These are phyloP conservation scores for Bellardia pandia DNA, from an alignment of 2,888 invertebrate genomes.

Conservation along the genomic window DNA sequence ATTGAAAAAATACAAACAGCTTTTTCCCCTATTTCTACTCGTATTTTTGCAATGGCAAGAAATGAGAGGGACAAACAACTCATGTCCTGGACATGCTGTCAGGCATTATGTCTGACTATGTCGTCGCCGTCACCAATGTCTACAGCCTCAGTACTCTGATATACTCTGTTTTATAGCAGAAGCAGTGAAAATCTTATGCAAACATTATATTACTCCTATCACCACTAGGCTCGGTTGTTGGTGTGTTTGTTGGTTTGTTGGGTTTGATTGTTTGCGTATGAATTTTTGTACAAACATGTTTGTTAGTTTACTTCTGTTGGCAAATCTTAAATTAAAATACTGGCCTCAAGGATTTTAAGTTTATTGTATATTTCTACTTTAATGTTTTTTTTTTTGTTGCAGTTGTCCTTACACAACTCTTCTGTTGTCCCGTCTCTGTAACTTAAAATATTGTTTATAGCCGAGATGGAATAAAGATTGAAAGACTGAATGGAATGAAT, in stretches of 20 bases:
- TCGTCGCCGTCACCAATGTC: slow-evolving; percentile 45
- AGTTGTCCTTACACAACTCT: slow-evolving; percentile 16
- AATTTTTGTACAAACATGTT: slow-evolving; percentile 70
- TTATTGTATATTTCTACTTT: slow-evolving; percentile 53
- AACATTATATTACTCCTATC: slow-evolving; percentile 34
- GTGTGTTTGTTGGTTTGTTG: slow-evolving; percentile 43
- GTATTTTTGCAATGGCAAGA: slow-evolving; percentile 26
- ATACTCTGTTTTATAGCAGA: neutral
- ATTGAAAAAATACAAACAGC: slow-evolving; percentile 59
- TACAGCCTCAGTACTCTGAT: slow-evolving; percentile 6
- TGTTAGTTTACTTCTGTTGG: slow-evolving; percentile 65
- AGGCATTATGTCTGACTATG: slow-evolving; percentile 56
- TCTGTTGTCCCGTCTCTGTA: slow-evolving; percentile 28
- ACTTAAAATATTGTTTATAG: slow-evolving; percentile 53
- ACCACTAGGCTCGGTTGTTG: slow-evolving; percentile 33
- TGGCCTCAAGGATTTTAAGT: slow-evolving; percentile 70
- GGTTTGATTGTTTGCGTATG: slow-evolving; percentile 67
- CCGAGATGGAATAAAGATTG: slow-evolving; percentile 34
- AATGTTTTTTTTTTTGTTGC: neutral
- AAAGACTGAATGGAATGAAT: neutral
- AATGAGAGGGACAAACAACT: slow-evolving; percentile 21
- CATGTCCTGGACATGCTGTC: slow-evolving; percentile 64
- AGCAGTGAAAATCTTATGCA: slow-evolving; percentile 58
- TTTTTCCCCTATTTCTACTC: slow-evolving; percentile 35
- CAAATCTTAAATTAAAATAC: slow-evolving; percentile 73